phyloP scores from a whole-genome alignment of 2,113 vertebrate genomes.

The Telmatochromis bifrenatus region DNA sequence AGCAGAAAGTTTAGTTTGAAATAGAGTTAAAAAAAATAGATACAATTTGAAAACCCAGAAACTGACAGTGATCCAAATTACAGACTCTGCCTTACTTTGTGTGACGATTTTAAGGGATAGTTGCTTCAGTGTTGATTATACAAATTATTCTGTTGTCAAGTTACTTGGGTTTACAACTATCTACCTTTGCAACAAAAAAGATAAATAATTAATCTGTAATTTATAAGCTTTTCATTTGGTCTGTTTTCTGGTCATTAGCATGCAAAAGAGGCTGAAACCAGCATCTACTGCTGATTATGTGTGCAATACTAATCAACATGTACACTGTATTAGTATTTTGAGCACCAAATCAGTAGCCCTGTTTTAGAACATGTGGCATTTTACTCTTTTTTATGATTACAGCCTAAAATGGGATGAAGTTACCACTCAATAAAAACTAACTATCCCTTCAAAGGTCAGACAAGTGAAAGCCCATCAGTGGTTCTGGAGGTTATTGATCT shows the following conservation, averaged over 20 bases:
- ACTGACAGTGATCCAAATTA: not conserved
- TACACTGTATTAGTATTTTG: not conserved
- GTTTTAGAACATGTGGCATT: not conserved
- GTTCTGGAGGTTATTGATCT: conserved; percentile 11
- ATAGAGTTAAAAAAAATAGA: not conserved
- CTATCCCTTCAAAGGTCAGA: conserved; percentile 45
- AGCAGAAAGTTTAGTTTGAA: conserved; percentile 29
- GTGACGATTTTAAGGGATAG: conserved; percentile 40
- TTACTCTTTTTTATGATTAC: not conserved
- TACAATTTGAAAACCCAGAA: not conserved
- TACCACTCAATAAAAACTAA: not conserved
- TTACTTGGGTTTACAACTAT: not conserved
- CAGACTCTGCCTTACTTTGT: not conserved
- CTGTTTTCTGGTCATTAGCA: not conserved
- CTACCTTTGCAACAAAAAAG: not conserved
- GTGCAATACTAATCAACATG: not conserved
- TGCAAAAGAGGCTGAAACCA: not conserved
- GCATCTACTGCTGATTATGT: not conserved
- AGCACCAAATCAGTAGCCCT: not conserved
- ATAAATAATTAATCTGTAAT: not conserved
- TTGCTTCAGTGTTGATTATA: not conserved
- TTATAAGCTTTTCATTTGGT: not conserved
- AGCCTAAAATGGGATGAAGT: not conserved
- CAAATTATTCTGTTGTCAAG: not conserved
- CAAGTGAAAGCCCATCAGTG: conserved; percentile 11